A percentile compares a stretch with the other conserved stretches of the same genome.
Evolutionary conservation across 2,797 vertebrate species (phyloP).

Genomic region (Danio jaintianensis): DNA sequence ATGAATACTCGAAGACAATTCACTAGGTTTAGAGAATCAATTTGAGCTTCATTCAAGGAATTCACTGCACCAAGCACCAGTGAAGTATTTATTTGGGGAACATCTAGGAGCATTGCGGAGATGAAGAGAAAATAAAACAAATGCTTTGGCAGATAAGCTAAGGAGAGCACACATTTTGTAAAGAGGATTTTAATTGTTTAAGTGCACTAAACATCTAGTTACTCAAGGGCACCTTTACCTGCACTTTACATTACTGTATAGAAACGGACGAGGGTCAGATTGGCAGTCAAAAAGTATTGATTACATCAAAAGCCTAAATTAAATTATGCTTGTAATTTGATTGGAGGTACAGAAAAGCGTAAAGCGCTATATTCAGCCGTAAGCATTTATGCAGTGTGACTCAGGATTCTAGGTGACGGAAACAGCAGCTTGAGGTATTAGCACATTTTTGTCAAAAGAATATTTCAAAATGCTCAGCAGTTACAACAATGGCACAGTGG

Average conservation of each 20-base stretch:
- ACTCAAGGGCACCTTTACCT: conserved; percentile 36
- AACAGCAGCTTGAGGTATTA: not conserved
- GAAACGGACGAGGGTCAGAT: not conserved
- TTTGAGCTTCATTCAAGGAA: not conserved
- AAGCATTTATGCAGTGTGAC: not conserved
- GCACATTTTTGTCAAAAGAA: not conserved
- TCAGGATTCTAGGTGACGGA: not conserved
- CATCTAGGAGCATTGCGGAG: not conserved
- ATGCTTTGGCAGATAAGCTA: conserved; percentile 6
- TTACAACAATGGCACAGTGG: not conserved
- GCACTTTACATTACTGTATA: conserved; percentile 2
- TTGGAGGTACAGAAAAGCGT: not conserved
- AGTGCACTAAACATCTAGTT: conserved; percentile 14
- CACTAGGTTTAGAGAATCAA: not conserved
- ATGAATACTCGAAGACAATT: too few relatives aligned
- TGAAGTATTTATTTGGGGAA: not conserved
- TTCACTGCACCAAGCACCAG: not conserved
- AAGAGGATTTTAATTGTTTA: conserved; percentile 8
- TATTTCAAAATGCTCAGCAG: not conserved
- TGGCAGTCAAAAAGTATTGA: conserved; percentile 8
- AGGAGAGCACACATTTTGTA: not conserved
- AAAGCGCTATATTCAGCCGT: not conserved
- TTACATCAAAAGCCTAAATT: conserved; percentile 25
- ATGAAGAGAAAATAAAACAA: not conserved
- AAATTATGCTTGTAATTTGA: conserved; percentile 11